These are phyloP conservation scores for Hemichromis elongatus DNA, from an alignment of 2,113 vertebrate genomes.

Conservation along the genomic window DNA sequence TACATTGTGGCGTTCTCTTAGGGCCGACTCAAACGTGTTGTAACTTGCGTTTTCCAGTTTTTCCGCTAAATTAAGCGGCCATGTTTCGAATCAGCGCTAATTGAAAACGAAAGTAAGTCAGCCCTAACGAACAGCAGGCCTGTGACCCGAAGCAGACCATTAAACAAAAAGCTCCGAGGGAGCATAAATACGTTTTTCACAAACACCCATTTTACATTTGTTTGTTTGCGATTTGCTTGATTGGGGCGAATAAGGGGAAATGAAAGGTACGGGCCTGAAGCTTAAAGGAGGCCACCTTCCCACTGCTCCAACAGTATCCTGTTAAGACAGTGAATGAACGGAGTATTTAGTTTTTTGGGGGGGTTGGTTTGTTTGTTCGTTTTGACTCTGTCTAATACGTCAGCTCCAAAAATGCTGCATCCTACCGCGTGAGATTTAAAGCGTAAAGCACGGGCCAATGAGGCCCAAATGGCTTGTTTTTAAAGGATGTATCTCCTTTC, in stretches of 20 bases:
- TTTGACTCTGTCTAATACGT: neutral
- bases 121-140: slow-evolving; percentile 8
- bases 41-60: neutral
- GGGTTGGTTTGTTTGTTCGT: neutral
- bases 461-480: slow-evolving; percentile 47
- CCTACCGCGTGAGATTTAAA: neutral
- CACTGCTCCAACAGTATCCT: neutral
- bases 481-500: slow-evolving; percentile 64
- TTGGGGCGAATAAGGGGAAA: neutral
- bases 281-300: neutral
- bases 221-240: neutral
- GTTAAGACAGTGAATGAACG: neutral
- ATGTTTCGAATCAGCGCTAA: slow-evolving; percentile 43
- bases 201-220: neutral
- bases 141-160: slow-evolving; percentile 9
- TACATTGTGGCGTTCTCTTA: neutral
- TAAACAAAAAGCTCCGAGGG: neutral
- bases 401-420: neutral
- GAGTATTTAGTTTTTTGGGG: neutral
- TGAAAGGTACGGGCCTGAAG: neutral
- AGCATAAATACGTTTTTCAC: slow-evolving; percentile 24
- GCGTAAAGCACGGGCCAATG: neutral
- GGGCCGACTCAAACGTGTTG: neutral
- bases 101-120: slow-evolving; percentile 52
- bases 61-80: neutral